Percentiles rank a stretch among this genome's conserved stretches.
Evolutionary conservation across 2,113 vertebrate species (phyloP).

Genomic region (Podarcis muralis): DNA sequence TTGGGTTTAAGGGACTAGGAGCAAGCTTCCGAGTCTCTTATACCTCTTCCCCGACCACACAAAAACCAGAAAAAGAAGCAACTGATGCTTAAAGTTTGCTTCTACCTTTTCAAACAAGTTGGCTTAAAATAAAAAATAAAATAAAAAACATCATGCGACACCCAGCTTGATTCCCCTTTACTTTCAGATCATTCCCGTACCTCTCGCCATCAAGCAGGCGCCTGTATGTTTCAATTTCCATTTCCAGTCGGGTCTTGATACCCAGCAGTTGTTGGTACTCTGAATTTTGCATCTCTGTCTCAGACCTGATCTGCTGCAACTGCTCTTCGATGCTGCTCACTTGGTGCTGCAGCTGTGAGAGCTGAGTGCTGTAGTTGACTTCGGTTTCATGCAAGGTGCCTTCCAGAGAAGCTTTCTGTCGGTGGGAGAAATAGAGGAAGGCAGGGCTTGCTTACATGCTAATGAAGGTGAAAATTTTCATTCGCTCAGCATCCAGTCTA

Average conservation of each 20-base stretch:
- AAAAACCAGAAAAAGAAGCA: not conserved
- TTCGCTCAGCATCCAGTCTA: not conserved
- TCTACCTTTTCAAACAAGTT: not conserved
- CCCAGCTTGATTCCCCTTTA: not conserved
- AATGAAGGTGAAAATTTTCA: not conserved
- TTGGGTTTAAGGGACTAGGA: not conserved
- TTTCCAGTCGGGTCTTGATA: conserved; percentile 72
- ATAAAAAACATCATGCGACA: not conserved
- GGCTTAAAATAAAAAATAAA: not conserved
- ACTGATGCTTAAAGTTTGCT: not conserved
- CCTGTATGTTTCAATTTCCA: conserved; percentile 75
- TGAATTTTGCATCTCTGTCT: conserved; percentile 75
- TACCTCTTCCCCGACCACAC: not conserved
- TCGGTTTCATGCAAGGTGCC: conserved; percentile 80
- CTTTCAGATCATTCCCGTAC: conserved; percentile 24
- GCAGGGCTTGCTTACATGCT: not conserved
- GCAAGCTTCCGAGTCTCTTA: not conserved
- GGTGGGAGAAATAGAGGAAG: not conserved
- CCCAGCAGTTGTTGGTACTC: conserved; percentile 79
- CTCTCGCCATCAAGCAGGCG: conserved; percentile 66
- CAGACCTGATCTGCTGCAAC: conserved; percentile 70
- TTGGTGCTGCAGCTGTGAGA: conserved; percentile 74
- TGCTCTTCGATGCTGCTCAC: conserved; percentile 79
- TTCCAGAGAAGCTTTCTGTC: conserved; percentile 84
- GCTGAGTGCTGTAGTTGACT: conserved; percentile 68